Base-by-base conservation (phyloP, 92 coral and sea anemone genomes). In the Zoanthus sansibaricus region DNA sequence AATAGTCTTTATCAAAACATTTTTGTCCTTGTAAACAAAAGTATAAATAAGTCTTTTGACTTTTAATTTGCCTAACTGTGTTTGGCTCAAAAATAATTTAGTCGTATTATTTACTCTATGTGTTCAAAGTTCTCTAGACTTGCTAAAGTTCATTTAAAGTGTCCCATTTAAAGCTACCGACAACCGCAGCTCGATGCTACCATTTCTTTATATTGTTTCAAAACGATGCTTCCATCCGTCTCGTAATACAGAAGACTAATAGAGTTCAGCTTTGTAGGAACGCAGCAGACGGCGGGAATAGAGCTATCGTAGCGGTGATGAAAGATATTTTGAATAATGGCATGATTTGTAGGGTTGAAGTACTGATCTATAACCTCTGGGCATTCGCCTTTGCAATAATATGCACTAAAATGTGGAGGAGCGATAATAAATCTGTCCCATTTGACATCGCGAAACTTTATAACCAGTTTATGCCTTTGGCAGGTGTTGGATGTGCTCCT, bases 251-350 rank as follows among this genome's bases (percentile, higher is more conserved):
- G 86, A 83, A 97, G 86, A 78, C 92, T 93, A 64, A 93, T 88
- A 49, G 98, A 93, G 84, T 95, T 94, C 72, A 97, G 92, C 85
- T 92, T 87, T 46, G 98, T 97, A 10, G 99, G 99, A 20, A 97
- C 99, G 66, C 99, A 97, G 82, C 98, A 97, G 55, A 97, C 99
- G 2, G 96, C 94, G 1, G 99, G 99, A 54, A 97, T 90, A 12
- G 89, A 77, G 52, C 88, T 91, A 77, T 91, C 92, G 85, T 89
- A 75, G 46, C 98, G 93, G 76, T 97, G 98, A 72, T 93, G 99
- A 68, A 97, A 86, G 42, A 95, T 90, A 76, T 91, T 97, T 79
- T 93, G 99, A 47, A 97, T 94, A 51, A 95, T 89, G 31, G 99
- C 98, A 87, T 97, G 97, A 79, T 91, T 89, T 8, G 97, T 95